Evolutionary conservation across 2,113 vertebrate species (phyloP).

Genomic region (Macquaria ambigua): DNA sequence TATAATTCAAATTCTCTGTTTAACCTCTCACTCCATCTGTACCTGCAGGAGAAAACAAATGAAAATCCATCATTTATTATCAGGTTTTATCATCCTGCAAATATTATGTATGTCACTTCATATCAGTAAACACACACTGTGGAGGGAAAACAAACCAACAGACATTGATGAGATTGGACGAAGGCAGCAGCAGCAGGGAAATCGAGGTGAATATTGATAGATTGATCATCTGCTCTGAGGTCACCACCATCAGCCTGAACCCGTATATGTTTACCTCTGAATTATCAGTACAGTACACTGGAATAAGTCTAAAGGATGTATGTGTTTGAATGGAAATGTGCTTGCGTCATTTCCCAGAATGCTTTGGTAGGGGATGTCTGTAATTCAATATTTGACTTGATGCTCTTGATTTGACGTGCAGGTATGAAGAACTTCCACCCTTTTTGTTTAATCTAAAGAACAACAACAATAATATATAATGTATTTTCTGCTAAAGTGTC

Average conservation of each 20-base stretch:
- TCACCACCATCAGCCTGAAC: neutral
- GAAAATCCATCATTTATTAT: slow-evolving; percentile 38
- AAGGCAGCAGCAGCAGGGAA: slow-evolving; percentile 8
- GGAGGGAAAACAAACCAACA: slow-evolving; percentile 35
- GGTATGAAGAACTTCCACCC: neutral
- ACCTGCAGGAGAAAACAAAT: neutral
- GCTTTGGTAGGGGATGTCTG: neutral
- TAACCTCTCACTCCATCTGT: slow-evolving; percentile 14
- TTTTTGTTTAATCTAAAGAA: neutral
- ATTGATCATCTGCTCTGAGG: slow-evolving; percentile 13
- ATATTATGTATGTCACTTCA: slow-evolving; percentile 44
- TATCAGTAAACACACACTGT: slow-evolving; percentile 31
- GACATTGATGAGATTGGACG: slow-evolving; percentile 43
- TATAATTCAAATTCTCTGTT: neutral
- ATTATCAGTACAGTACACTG: neutral
- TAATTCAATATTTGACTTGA: neutral
- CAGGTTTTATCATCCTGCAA: slow-evolving; percentile 29
- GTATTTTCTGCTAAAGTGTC: neutral
- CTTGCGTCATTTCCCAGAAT: neutral
- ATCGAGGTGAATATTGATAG: slow-evolving; percentile 41
- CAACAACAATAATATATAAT: neutral
- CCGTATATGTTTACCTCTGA: slow-evolving; percentile 12
- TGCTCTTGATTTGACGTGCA: neutral
- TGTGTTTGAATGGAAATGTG: neutral
- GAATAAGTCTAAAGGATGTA: neutral